Base-by-base conservation (phyloP, 2,888 invertebrate species). In the Zhuqinia jingwanae region DNA sequence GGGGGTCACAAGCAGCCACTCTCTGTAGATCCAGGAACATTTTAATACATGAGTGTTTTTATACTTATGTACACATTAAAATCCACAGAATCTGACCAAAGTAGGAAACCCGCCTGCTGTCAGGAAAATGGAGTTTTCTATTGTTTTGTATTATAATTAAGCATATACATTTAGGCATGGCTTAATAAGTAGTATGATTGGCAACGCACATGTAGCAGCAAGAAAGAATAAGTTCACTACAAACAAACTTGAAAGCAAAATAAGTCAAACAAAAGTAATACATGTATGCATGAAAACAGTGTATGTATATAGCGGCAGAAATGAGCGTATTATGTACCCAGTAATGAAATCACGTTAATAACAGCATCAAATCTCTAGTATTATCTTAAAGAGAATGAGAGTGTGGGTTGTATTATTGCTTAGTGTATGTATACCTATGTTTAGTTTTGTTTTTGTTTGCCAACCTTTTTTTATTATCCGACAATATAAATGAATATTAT, bases 31-130 rank as follows among this genome's bases (percentile, higher is more conserved):
- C n/a, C n/a, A n/a, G n/a, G n/a, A n/a, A n/a, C n/a, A n/a, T n/a
- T n/a, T n/a, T n/a, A n/a, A n/a, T n/a, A n/a, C n/a, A n/a, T n/a
- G n/a, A n/a, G n/a, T n/a, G n/a, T n/a, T n/a, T n/a, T n/a, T n/a
- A n/a, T n/a, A n/a, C n/a, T n/a, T n/a, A 56, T 47, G 11, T 50
- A 73, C 73, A 73, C 1, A 47, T 50, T 73, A 27, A 42, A 17
- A 56, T 50, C 15, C 10, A 56, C 10, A 56, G 56, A 15, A 56
- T n/a, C 2, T 20, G n/a, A 20, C 22, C 10, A 56, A 80, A 85
- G 65, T 80, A 65, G 81, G 53, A 76, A 68, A 76, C 82, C 87
- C n/a, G n/a, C n/a, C 87, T 77, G 77, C 87, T 81, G 87, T 60
- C 77, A 50, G 77, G 70, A 30, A 86, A 58, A 70, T 81, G 70